Conservation (phyloP, 1,140 invertebrate genomes). For the Hyphantria cunea region DNA sequence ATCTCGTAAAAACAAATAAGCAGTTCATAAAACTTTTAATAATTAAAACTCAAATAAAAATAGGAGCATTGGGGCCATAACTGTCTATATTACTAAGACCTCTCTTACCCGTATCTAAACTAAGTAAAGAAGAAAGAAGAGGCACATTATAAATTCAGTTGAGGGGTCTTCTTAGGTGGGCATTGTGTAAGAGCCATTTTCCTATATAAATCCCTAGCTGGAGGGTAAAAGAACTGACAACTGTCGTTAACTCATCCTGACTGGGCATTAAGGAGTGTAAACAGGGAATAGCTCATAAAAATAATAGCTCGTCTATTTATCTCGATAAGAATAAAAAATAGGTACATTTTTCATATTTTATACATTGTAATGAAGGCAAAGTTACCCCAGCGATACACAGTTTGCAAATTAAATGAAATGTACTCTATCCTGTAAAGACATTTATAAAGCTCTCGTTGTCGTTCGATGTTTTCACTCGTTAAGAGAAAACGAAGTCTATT, state of each 20-base stretch:
- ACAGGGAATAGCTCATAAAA: slow-evolving; percentile 56
- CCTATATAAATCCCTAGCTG: slow-evolving; percentile 50
- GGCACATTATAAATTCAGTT: slow-evolving; percentile 36
- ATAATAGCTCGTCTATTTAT: slow-evolving; percentile 54
- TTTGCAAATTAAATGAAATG: no score
- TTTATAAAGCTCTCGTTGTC: no score
- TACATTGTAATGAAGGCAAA: not conserved
- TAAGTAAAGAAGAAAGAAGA: slow-evolving; percentile 27
- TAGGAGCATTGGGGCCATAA: slow-evolving; percentile 51
- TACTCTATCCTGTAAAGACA: no score
- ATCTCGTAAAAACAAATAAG: slow-evolving; percentile 78
- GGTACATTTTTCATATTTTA: slow-evolving; percentile 13
- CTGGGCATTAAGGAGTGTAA: slow-evolving; percentile 58
- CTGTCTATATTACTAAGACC: slow-evolving; percentile 44
- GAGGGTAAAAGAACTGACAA: slow-evolving; percentile 67
- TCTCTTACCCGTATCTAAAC: slow-evolving; percentile 22
- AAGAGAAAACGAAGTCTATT: no score
- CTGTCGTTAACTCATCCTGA: slow-evolving; percentile 71
- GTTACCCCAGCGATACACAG: no score
- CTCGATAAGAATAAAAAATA: slow-evolving; percentile 28
- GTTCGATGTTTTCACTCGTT: no score
- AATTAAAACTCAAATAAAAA: slow-evolving; percentile 80
- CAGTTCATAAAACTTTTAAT: slow-evolving; percentile 80
- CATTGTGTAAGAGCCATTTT: slow-evolving; percentile 44
- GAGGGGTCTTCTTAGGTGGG: slow-evolving; percentile 48